Percentiles rank a stretch among this genome's conserved stretches.
Evolutionary conservation across 2,113 vertebrate genomes (phyloP).

Genomic region (Todiramphus chloris): DNA sequence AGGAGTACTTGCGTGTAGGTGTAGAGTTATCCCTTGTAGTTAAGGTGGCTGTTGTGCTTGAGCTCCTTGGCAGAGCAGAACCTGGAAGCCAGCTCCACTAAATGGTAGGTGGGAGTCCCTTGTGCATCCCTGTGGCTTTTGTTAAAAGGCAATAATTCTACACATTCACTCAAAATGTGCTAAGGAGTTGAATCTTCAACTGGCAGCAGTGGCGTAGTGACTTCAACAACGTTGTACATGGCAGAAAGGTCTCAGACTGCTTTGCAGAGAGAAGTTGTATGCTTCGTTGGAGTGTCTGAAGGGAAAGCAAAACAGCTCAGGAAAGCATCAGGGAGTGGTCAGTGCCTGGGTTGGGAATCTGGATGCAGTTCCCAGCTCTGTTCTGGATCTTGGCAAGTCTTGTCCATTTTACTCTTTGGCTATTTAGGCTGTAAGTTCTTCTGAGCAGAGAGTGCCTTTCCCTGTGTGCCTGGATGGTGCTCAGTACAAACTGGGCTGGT

Average conservation of each 20-base stretch:
- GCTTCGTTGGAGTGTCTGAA: not conserved
- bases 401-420: not conserved
- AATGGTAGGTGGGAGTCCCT: not conserved
- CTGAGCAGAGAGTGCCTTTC: not conserved
- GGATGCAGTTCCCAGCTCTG: not conserved
- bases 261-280: not conserved
- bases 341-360: not conserved
- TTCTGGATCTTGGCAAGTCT: not conserved
- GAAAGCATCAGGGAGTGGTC: not conserved
- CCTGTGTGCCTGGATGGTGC: not conserved
- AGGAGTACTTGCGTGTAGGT: not conserved
- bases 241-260: not conserved
- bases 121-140: not conserved
- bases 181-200: no score
- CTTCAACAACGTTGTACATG: not conserved
- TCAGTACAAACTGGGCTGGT: not conserved
- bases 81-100: not conserved
- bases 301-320: not conserved
- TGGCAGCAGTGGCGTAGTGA: not conserved
- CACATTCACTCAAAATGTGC: not conserved
- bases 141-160: not conserved
- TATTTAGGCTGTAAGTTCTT: not conserved
- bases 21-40: not conserved
- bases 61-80: not conserved
- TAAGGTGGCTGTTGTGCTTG: not conserved